Evolutionary conservation across 2,113 vertebrate genomes (phyloP).

Genomic region (Pimephales promelas): DNA sequence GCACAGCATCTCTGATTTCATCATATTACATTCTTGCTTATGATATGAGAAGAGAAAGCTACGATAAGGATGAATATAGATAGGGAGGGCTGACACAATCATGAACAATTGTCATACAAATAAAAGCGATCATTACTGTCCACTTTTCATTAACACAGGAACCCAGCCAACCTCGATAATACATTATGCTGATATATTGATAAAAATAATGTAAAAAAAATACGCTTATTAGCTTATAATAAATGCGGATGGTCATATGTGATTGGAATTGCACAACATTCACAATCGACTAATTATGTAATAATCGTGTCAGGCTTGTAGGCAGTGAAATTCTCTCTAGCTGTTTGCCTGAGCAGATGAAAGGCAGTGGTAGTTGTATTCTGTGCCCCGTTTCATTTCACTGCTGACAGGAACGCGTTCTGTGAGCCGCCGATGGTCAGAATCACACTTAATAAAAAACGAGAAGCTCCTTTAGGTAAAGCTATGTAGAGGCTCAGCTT

Average conservation of each 20-base stretch:
- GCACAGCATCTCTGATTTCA: constrained; percentile 62
- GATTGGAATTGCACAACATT: not conserved
- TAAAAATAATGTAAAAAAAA: not conserved
- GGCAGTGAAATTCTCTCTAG: constrained; percentile 56
- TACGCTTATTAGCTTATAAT: not conserved
- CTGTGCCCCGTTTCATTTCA: constrained; percentile 53
- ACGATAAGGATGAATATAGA: constrained; percentile 64
- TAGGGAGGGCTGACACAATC: constrained; percentile 35
- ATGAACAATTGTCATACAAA: constrained; percentile 7
- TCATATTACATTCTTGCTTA: constrained; percentile 66
- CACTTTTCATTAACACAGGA: constrained; percentile 11
- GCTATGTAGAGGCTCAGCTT: constrained; percentile 72
- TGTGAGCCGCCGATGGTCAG: constrained; percentile 57
- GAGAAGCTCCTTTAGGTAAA: constrained; percentile 72
- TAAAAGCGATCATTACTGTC: not conserved
- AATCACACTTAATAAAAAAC: constrained; percentile 56
- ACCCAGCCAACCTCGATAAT: not conserved
- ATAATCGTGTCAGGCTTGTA: constrained; percentile 25
- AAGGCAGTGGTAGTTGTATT: constrained; percentile 52
- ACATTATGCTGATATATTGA: not conserved
- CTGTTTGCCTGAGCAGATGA: constrained; percentile 64
- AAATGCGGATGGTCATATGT: not conserved
- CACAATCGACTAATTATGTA: not conserved
- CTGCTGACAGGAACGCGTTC: constrained; percentile 44
- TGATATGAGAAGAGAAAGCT: constrained; percentile 61